Conservation (phyloP, 2,888 invertebrate genomes). For the Synanthedon myopaeformis region DNA sequence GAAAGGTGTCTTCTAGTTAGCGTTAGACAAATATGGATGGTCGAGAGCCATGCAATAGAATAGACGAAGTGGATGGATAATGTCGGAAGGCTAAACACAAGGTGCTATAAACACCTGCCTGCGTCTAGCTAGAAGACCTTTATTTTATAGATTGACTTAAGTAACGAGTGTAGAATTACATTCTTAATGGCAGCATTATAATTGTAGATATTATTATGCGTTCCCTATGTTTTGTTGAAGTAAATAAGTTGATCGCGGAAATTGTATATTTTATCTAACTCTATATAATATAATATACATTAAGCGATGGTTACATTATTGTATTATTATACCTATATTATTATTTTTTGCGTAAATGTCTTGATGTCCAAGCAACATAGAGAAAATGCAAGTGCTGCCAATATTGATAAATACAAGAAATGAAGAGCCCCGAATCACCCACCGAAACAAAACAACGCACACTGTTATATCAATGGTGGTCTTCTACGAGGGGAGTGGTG, state of each 20-base stretch:
- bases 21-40: conserved; percentile 9
- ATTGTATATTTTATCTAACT: background rate
- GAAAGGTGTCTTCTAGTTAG: conserved; percentile 1
- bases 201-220: conserved; percentile 5
- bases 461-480: too few species aligned
- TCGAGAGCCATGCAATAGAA: conserved; percentile 25
- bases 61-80: conserved; percentile 41
- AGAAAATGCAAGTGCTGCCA: too few species aligned
- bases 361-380: too few species aligned
- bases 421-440: too few species aligned
- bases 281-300: too few species aligned
- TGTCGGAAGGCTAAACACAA: conserved; percentile 53
- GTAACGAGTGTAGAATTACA: conserved; percentile 14
- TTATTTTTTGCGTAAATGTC: too few species aligned
- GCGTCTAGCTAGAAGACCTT: background rate
- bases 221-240: background rate
- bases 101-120: conserved; percentile 53
- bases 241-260: background rate
- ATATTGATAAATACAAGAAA: too few species aligned
- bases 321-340: too few species aligned
- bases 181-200: conserved; percentile 3
- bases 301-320: too few species aligned
- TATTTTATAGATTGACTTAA: background rate
- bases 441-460: too few species aligned
- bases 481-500: too few species aligned